Conservation (phyloP, 2,797 vertebrate species). For the Acipenser ruthenus region DNA sequence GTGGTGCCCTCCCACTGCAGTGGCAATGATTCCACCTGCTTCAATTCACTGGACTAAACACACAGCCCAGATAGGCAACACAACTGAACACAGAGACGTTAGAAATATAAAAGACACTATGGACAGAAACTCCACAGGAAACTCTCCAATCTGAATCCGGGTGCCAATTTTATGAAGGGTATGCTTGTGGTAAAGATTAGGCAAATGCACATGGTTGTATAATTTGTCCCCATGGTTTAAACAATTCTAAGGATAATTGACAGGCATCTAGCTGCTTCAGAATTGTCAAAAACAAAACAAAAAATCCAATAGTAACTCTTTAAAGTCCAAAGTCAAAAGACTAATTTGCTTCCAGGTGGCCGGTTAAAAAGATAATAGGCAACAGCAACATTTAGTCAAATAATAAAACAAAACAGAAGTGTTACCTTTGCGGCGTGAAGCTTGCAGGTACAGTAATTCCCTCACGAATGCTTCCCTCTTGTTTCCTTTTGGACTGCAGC, state of each 20-base stretch:
- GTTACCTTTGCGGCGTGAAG: constrained; percentile 22
- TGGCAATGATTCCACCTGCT: neutral
- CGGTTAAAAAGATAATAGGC: too few species aligned
- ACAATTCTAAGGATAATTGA: too few species aligned
- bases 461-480: neutral
- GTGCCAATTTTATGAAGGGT: too few species aligned
- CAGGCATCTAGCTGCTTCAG: too few species aligned
- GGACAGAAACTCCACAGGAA: constrained; percentile 12
- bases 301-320: too few species aligned
- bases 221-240: neutral
- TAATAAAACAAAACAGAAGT: constrained; percentile 9
- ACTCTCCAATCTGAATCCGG: too few species aligned
- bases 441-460: neutral
- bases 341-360: too few species aligned
- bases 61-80: constrained; percentile 19
- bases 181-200: too few species aligned
- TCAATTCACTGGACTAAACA: constrained; percentile 5
- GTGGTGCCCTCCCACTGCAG: constrained; percentile 14
- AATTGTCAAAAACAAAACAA: too few species aligned
- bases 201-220: neutral
- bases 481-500: constrained; percentile 1
- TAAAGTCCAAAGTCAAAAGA: too few species aligned
- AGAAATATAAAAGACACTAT: too few species aligned
- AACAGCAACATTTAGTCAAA: neutral
- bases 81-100: neutral